These are phyloP conservation scores for Gortyna flavago DNA, from an alignment of 2,888 invertebrate genomes.

Conservation along the genomic window DNA sequence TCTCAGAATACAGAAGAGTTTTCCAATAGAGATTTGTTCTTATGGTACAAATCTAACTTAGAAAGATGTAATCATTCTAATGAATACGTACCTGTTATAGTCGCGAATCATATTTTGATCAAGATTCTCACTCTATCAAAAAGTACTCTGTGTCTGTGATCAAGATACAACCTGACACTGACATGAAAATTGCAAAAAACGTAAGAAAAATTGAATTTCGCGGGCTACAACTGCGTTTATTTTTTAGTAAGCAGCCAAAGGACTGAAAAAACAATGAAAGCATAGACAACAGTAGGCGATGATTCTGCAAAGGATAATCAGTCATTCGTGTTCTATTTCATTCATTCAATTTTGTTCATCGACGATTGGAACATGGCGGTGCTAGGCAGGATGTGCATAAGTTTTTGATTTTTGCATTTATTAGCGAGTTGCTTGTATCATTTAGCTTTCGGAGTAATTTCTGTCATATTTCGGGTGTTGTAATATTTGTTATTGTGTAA, in stretches of 20 bases:
- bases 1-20: too few relatives aligned
- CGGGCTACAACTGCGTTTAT: too few relatives aligned
- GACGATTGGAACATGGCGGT: constrained; percentile 88
- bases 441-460: constrained; percentile 70
- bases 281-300: constrained; percentile 54
- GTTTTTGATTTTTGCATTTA: constrained; percentile 85
- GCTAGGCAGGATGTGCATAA: constrained; percentile 88
- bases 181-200: too few relatives aligned
- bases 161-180: too few relatives aligned
- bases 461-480: constrained; percentile 70
- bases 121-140: too few relatives aligned
- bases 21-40: too few relatives aligned
- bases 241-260: constrained; percentile 12
- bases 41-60: too few relatives aligned
- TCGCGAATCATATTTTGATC: too few relatives aligned
- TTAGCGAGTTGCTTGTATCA: constrained; percentile 77
- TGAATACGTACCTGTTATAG: too few relatives aligned
- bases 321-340: constrained; percentile 66
- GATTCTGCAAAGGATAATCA: constrained; percentile 60
- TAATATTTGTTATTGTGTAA: constrained; percentile 68
- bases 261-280: constrained; percentile 22
- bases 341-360: constrained; percentile 74
- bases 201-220: too few relatives aligned
- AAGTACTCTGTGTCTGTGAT: too few relatives aligned
- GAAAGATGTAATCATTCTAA: too few relatives aligned